These are phyloP conservation scores for Thalpophila matura DNA, from an alignment of 2,888 invertebrate species.

Conservation along the genomic window DNA sequence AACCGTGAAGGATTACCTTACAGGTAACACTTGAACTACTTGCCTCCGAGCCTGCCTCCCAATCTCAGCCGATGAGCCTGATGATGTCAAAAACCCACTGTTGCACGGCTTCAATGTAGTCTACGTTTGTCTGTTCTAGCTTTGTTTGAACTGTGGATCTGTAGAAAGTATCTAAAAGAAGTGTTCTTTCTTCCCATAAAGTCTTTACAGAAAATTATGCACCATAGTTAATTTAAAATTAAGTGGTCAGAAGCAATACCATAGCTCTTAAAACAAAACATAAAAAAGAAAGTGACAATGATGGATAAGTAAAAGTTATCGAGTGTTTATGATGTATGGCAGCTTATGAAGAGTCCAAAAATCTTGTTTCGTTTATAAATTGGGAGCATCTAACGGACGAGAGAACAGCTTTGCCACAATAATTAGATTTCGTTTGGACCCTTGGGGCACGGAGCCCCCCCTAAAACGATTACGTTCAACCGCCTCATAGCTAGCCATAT, in stretches of 20 bases:
- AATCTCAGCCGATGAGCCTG: background rate
- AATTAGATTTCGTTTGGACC: conserved; percentile 23
- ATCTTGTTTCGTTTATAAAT: conserved; percentile 1
- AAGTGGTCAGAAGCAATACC: background rate
- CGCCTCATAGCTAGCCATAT: too few relatives aligned
- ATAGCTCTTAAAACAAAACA: background rate
- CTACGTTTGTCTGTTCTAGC: background rate
- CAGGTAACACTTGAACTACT: too few relatives aligned
- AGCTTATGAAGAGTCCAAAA: background rate
- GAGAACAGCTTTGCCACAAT: conserved; percentile 1
- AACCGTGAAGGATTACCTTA: too few relatives aligned
- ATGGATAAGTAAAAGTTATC: background rate
- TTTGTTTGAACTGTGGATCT: too few relatives aligned
- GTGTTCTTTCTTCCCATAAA: too few relatives aligned
- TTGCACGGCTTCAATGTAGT: background rate
- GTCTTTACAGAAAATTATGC: too few relatives aligned
- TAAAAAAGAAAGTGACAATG: background rate
- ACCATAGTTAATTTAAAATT: too few relatives aligned
- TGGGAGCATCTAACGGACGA: background rate
- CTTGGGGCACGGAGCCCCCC: conserved; percentile 3
- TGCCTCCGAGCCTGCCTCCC: too few relatives aligned
- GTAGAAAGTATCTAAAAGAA: too few relatives aligned
- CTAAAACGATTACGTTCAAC: conserved; percentile 20
- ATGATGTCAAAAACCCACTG: background rate
- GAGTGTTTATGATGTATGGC: background rate